Base-by-base conservation (phyloP, 2,888 invertebrate species). In the Danaus chrysippus region DNA sequence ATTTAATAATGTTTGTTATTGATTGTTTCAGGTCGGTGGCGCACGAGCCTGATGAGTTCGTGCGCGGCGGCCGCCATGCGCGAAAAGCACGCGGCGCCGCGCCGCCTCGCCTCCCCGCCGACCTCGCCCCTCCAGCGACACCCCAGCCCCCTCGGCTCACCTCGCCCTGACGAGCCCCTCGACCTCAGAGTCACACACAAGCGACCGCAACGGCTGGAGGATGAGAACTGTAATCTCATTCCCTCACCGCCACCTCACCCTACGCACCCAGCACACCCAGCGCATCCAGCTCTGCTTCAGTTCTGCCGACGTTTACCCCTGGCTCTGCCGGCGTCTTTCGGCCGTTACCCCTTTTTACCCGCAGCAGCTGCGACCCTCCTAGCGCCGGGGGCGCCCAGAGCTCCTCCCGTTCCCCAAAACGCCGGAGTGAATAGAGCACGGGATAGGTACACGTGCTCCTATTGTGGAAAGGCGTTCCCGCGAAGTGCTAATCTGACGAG, bases 391-490 rank as follows among this genome's bases (percentile, higher is more conserved):
- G 81, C 88, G 13, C 84, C 89, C 0, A 75, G 85, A 23, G 84
- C 87, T 12, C 87, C 90, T 1, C 86, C 83, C 49, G 79, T 85
- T 52, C 92, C 84, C 44, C 79, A 84, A 8, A 91, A 83, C 70
- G 81, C 84, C 53, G 92, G 76, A 71, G 92, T 92, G 15, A 92
- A 93, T 59, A 93, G 95, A 79, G 93, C 95, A 60, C 95, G 96
- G 78, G 98, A 98, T 84, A 93, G 97, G 59, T 99, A 99, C 87
- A 96, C 98, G 54, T 99, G 99, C 92, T 98, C 98, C 78, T 99
- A 97, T 87, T 99, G 99, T 84, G 98, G 98, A 58, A 97, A 98
- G 87, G 95, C 98, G 17, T 99, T 99, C 83, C 99, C 99, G 0
- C 94, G 99, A 58, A 98, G 98, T 61, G 99, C 99, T 10, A 99